Evolutionary conservation across 2,888 invertebrate genomes (phyloP).

Genomic region (Torymus auratus): DNA sequence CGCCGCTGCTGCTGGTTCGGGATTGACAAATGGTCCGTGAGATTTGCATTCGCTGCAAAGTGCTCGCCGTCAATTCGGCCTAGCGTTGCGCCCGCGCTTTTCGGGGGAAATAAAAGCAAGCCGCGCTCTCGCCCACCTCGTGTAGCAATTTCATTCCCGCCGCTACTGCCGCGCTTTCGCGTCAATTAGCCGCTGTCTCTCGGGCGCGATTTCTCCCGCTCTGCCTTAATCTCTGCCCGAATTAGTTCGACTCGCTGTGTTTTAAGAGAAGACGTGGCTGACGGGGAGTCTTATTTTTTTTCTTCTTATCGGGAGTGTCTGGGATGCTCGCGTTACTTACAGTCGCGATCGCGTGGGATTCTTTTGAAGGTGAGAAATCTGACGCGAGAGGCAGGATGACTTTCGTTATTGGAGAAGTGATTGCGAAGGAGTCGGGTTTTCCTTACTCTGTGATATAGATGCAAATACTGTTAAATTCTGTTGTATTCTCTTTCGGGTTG

Average conservation of each 20-base stretch:
- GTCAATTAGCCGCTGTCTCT: slow-evolving; percentile 49
- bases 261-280: slow-evolving; percentile 35
- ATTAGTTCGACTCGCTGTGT: slow-evolving; percentile 34
- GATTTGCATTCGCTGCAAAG: slow-evolving; percentile 72
- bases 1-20: background rate
- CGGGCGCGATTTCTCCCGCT: background rate
- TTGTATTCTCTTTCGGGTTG: no score
- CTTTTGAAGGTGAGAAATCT: no score
- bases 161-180: slow-evolving; percentile 13
- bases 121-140: no score
- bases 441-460: no score
- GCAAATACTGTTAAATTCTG: no score
- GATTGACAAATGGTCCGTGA: slow-evolving; percentile 74
- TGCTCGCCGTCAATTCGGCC: slow-evolving; percentile 61
- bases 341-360: no score
- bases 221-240: slow-evolving; percentile 42
- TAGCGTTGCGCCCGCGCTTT: slow-evolving; percentile 6
- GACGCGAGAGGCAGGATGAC: no score
- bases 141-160: background rate
- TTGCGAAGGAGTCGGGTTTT: no score
- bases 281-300: background rate
- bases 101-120: slow-evolving; percentile 19
- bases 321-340: no score
- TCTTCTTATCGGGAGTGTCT: background rate
- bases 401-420: no score